A percentile compares a stretch with the other conserved stretches of the same genome.
These are phyloP conservation scores for western clawed frog (Xenopus tropicalis) DNA, from an alignment of 2,113 vertebrate genomes.

Conservation along the genomic window UCB_Xtro_10.0 CM004448.2:86143001-86143500, in stretches of 20 bases:
- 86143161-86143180: background rate
- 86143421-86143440: background rate
- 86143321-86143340: conserved; percentile 38
- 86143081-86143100: conserved; percentile 58
- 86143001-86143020: background rate
- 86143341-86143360: background rate
- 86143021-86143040: conserved; percentile 45
- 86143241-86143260: background rate
- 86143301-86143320: background rate
- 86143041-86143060: conserved; percentile 22
- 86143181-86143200: background rate
- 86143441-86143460: too few relatives aligned
- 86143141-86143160: conserved; percentile 56
- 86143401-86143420: background rate
- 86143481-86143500: too few relatives aligned
- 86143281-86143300: background rate
- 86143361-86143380: background rate
- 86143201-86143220: conserved; percentile 24
- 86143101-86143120: conserved; percentile 54
- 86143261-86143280: background rate
- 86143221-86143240: background rate
- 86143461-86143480: too few relatives aligned
- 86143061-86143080: conserved; percentile 46
- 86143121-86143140: conserved; percentile 68
- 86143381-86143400: background rate